phyloP scores from a whole-genome alignment of 2,888 invertebrate genomes.

The Meandrusa payeni region DNA sequence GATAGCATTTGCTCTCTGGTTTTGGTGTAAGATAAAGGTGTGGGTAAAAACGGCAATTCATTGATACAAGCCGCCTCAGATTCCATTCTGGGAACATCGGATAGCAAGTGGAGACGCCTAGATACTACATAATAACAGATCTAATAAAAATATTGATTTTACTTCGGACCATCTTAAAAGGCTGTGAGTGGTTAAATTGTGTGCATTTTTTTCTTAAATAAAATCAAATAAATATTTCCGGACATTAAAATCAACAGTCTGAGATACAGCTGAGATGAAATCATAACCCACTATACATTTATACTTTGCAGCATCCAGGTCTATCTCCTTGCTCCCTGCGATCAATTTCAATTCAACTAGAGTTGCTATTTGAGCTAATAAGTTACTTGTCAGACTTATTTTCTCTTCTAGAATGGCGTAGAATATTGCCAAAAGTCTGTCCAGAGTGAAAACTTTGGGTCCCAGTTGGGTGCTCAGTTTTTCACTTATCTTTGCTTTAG shows the following conservation, averaged over 20 bases:
- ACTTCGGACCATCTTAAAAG: too few relatives aligned
- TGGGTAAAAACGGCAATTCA: too few relatives aligned
- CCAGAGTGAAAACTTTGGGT: conserved; percentile 90
- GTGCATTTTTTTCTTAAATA: conserved; percentile 56
- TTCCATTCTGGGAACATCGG: too few relatives aligned
- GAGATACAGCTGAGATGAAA: conserved; percentile 88
- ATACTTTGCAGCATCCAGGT: conserved; percentile 90
- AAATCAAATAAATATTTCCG: conserved; percentile 89
- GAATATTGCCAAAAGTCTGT: conserved; percentile 92
- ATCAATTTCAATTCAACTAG: conserved; percentile 91
- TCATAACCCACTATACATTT: conserved; percentile 93
- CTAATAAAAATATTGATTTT: too few relatives aligned
- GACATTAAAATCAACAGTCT: conserved; percentile 87
- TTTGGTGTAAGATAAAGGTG: too few relatives aligned
- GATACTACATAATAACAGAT: too few relatives aligned
- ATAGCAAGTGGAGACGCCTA: too few relatives aligned
- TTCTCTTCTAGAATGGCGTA: conserved; percentile 93
- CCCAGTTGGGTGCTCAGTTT: conserved; percentile 86
- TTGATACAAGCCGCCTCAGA: too few relatives aligned
- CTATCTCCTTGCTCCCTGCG: conserved; percentile 85
- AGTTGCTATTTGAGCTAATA: conserved; percentile 93
- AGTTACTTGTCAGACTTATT: conserved; percentile 91
- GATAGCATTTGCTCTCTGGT: too few relatives aligned
- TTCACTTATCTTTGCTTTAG: conserved; percentile 78
- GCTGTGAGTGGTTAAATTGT: too few relatives aligned